These are phyloP conservation scores for Thymelicus lineola DNA, from an alignment of 2,888 invertebrate genomes.

Conservation along the genomic window DNA sequence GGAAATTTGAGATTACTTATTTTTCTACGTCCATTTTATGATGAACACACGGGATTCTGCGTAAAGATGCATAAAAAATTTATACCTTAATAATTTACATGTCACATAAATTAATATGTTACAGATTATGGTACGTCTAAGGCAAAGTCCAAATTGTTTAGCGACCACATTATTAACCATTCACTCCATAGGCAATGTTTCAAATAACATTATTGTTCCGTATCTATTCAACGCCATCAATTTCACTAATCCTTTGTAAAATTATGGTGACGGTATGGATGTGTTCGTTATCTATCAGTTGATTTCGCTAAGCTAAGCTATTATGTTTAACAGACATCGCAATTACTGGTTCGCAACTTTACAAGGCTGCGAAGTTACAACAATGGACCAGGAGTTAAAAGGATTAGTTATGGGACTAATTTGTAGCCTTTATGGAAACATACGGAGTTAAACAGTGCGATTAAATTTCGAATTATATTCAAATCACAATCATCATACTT, in stretches of 20 bases:
- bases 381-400: conserved; percentile 43
- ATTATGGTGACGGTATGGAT: conserved; percentile 26
- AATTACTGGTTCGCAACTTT: conserved; percentile 40
- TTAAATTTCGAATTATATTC: background rate
- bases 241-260: conserved; percentile 30
- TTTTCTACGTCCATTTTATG: no score
- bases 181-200: background rate
- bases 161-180: background rate
- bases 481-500: no score
- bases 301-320: conserved; percentile 7
- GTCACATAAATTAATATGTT: no score
- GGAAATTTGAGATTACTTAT: no score
- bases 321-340: conserved; percentile 37
- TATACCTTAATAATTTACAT: no score
- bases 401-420: conserved; percentile 45
- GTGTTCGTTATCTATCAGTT: conserved; percentile 20
- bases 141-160: no score
- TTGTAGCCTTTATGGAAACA: conserved; percentile 28
- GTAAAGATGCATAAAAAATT: no score
- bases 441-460: background rate
- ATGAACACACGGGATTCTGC: no score
- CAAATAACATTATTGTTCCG: background rate
- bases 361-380: conserved; percentile 43
- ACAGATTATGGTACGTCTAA: no score
- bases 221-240: background rate